These are phyloP conservation scores for Notechis scutatus DNA, from an alignment of 2,113 vertebrate species.

Conservation along the genomic window DNA sequence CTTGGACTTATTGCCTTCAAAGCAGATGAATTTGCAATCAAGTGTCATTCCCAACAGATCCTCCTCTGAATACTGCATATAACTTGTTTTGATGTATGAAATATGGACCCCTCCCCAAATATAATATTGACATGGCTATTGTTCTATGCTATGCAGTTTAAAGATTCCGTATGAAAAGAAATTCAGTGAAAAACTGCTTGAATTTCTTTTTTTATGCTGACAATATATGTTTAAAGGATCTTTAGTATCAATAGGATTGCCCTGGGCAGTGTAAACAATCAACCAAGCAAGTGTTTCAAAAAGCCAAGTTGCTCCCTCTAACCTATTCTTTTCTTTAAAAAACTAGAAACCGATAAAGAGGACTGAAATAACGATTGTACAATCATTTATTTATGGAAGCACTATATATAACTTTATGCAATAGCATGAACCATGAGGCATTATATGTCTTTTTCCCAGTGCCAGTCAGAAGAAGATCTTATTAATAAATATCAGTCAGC, in stretches of 20 bases:
- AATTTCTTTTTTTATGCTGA: not conserved
- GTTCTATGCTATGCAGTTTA: not conserved
- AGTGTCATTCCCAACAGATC: not conserved
- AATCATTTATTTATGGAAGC: not conserved
- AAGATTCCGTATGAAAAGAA: not conserved
- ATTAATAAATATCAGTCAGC: conserved; percentile 29
- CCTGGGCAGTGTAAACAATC: not conserved
- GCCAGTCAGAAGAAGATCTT: conserved; percentile 2
- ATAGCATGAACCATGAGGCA: not conserved
- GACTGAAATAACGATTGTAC: not conserved
- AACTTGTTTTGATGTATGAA: not conserved
- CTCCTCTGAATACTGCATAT: not conserved
- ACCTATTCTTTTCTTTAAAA: not conserved
- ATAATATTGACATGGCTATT: not conserved
- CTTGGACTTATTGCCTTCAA: not conserved
- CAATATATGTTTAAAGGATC: not conserved
- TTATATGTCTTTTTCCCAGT: not conserved
- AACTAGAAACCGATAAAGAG: not conserved
- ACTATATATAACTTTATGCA: not conserved
- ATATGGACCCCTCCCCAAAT: not conserved
- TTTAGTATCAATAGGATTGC: not conserved
- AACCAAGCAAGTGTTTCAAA: not conserved
- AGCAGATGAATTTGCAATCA: not conserved
- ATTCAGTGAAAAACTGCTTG: not conserved
- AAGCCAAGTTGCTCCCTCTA: not conserved